Conservation (phyloP, 53 echinoderm and acorn worm genomes). For the Actinopyga echinites region DNA sequence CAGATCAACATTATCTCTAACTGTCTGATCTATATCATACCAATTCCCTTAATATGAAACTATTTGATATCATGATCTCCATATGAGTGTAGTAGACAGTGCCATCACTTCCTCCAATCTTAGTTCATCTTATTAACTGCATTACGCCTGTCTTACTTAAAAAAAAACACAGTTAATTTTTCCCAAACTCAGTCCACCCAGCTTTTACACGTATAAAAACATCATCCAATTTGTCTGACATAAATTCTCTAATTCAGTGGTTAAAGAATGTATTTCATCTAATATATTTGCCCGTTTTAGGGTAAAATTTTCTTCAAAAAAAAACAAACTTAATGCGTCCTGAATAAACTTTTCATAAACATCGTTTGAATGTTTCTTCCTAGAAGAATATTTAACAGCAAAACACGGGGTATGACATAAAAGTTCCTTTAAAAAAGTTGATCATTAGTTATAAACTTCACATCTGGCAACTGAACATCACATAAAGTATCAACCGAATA, state of each 20-base stretch:
- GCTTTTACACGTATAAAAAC: slow-evolving; percentile 9
- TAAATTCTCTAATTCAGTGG: not conserved
- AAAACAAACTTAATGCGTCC: not conserved
- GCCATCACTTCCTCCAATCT: not conserved
- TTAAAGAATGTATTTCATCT: not conserved
- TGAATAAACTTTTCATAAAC: too few species aligned
- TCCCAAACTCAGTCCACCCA: slow-evolving; percentile 3
- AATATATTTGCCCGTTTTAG: not conserved
- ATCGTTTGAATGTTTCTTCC: not conserved
- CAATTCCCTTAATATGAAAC: not conserved
- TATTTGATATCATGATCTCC: not conserved
- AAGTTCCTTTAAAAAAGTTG: slow-evolving; percentile 23
- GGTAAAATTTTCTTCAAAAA: not conserved
- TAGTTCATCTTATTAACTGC: not conserved
- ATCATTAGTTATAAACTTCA: slow-evolving; percentile 30
- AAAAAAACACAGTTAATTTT: not conserved
- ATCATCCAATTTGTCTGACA: not conserved
- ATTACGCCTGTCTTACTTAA: not conserved
- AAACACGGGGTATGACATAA: not conserved
- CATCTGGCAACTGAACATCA: not conserved
- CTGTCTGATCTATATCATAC: not conserved
- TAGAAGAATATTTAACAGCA: not conserved
- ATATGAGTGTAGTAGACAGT: not conserved
- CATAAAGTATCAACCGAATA: not conserved
- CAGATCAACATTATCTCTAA: not conserved